These are phyloP conservation scores for Acrocephalus scirpaceus DNA, from an alignment of 2,797 vertebrate species.

Conservation along the genomic window DNA sequence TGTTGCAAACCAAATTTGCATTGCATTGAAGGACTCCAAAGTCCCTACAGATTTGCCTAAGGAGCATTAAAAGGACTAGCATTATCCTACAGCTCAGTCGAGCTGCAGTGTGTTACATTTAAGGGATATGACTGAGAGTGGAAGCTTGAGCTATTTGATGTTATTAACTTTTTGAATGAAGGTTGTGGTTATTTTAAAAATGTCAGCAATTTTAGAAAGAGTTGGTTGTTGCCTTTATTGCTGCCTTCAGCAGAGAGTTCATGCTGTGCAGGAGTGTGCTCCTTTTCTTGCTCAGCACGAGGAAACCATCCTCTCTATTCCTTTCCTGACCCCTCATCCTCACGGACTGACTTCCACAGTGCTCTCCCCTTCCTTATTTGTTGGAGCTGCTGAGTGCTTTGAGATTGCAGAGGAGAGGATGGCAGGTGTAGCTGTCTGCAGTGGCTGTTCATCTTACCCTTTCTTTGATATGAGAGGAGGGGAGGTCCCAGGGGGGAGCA, in stretches of 20 bases:
- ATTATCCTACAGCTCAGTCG: constrained; percentile 23
- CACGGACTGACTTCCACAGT: background rate
- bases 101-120: background rate
- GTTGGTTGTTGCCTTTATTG: background rate
- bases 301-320: background rate
- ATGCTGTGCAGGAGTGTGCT: background rate
- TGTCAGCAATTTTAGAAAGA: background rate
- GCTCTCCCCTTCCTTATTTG: background rate
- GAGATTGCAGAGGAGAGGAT: background rate
- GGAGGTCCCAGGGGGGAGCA: background rate
- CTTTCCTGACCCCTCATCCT: background rate
- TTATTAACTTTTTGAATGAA: background rate
- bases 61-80: constrained; percentile 11
- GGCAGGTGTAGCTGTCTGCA: background rate
- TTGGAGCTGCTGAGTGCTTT: background rate
- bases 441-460: background rate
- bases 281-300: background rate
- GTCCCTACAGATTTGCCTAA: constrained; percentile 33
- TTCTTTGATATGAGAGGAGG: background rate
- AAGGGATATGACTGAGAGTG: background rate
- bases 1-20: constrained; percentile 30
- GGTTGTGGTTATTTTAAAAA: background rate
- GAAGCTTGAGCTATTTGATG: background rate
- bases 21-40: background rate
- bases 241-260: background rate